These are phyloP conservation scores for Strix uralensis DNA, from an alignment of 2,113 vertebrate genomes.

Conservation along the genomic window DNA sequence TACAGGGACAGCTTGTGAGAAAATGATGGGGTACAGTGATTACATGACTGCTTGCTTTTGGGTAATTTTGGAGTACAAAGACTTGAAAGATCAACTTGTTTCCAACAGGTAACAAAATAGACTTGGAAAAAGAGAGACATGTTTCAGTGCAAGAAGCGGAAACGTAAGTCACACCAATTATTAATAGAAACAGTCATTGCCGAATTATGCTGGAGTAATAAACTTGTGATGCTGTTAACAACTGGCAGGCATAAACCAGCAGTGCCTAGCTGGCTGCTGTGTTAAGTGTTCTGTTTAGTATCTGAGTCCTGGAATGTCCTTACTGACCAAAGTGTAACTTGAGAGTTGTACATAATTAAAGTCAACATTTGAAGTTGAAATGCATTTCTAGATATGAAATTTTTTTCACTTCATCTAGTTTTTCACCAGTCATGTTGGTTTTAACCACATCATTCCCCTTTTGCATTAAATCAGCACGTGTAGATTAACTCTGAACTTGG, in stretches of 20 bases:
- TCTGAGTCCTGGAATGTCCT: neutral
- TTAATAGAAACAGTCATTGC: neutral
- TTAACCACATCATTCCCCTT: neutral
- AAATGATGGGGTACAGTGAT: neutral
- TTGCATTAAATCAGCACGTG: neutral
- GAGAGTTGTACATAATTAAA: neutral
- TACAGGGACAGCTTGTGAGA: neutral
- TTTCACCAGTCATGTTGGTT: neutral
- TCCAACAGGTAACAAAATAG: constrained; percentile 94
- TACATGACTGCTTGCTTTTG: neutral
- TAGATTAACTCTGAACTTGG: neutral
- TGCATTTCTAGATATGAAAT: neutral
- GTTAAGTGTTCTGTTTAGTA: neutral
- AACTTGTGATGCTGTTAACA: constrained; percentile 4
- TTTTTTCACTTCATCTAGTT: neutral
- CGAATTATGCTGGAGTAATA: constrained; percentile 8
- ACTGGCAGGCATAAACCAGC: neutral
- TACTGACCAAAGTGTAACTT: neutral
- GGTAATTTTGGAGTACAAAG: neutral
- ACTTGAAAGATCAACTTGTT: constrained; percentile 18
- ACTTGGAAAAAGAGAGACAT: constrained; percentile 97
- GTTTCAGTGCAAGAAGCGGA: constrained; percentile 96
- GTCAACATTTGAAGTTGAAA: neutral
- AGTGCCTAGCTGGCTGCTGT: neutral
- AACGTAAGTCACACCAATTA: constrained; percentile 78